Evolutionary conservation across 1,140 invertebrate species (phyloP), one percentile per base, ranked within the genome.

Genomic region (Pachyrhynchus sulphureomaculatus): DNA sequence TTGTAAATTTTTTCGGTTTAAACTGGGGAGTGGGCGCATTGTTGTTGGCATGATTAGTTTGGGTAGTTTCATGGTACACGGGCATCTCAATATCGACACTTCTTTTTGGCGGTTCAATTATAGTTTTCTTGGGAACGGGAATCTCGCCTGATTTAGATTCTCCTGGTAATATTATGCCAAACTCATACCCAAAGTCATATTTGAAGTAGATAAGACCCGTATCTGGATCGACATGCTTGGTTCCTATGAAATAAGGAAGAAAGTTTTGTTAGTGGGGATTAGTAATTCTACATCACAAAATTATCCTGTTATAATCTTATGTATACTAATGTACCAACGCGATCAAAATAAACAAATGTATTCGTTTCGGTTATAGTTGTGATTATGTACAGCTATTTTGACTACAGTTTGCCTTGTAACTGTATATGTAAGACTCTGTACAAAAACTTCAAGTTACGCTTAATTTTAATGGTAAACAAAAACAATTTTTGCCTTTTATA

Each of bases 131-230:
- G 2, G 72, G 71, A 33, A 67, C 66, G 18, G 70, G 74, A 58
- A 75, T 73, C 76, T 82, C 80, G 33, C 76, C 74, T 24, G 78
- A 80, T 70, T 83, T 84, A 36, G 83, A 80, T 73, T 87, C 85
- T 21, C 86, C 86, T 4, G 88, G 88, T 29, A 88, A 77, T 23
- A 89, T 80, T 52, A 90, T 83, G 49, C 88, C 88, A 70, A 90
- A 90, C 73, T 91, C 88, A 73, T 90, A 91, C 56, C 88, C 88
- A 70, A 91, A 91, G 77, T 90, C 88, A 72, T 90, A 90, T 77
- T 91, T 90, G 81, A 90, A 90, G 78, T 90, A 90, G 70, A 90
- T 88, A 24, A 91, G 78, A 61, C 87, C 88, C 20, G 86, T 88
- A 67, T 88, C 85, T 62, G 86, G 86, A 76, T 90, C 87, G 66